Evolutionary conservation across 2,888 invertebrate species (phyloP), one percentile per base, ranked within the genome.

Genomic region (Gymnosoma rotundatum): DNA sequence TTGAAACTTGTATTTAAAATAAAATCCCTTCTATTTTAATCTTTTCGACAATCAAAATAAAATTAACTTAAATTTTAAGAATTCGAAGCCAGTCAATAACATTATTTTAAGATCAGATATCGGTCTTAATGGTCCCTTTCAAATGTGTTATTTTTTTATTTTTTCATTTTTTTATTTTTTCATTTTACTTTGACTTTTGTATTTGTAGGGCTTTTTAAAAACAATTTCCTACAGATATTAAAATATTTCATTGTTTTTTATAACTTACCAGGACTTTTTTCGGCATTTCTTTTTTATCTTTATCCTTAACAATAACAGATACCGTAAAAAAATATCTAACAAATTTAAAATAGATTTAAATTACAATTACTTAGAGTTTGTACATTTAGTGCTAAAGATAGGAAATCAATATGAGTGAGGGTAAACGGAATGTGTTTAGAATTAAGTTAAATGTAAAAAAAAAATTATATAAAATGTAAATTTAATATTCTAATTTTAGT

Each of bases 311-410:
- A 74, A 63, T 25, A 74, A 56, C 16, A 18, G 8, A 45, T 25
- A 14, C 25, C 58, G 14, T 42, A 58, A n/a, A 67, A 18, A 52
- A 60, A 64, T 60, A 63, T 70, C 21, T 38, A 72, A 72, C 32
- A 54, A 69, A 52, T 78, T 78, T 69, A 38, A 82, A 83, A 76
- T 78, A 73, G 82, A 78, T 78, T 83, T 78, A 73, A 83, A 78
- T 78, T 83, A 56, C 72, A 67, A 63, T 76, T 67, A 50, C 58
- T 54, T 50, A 20, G n/a, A 50, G n/a, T 52, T 69, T 80, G 48
- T 21, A 14, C 21, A 16, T 42, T 9, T 7, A 32, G 32, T 32
- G 32, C 32, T 32, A 32, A 32, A 32, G n/a, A 36, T 42, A 6
- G 25, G 12, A 63, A 58, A 20, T 48, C 4, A 48, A 6, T 48